A percentile compares a stretch with the other conserved stretches of the same genome.
These are phyloP conservation scores for Cantharis nigra DNA, from an alignment of 2,888 invertebrate species.

Conservation along the genomic window DNA sequence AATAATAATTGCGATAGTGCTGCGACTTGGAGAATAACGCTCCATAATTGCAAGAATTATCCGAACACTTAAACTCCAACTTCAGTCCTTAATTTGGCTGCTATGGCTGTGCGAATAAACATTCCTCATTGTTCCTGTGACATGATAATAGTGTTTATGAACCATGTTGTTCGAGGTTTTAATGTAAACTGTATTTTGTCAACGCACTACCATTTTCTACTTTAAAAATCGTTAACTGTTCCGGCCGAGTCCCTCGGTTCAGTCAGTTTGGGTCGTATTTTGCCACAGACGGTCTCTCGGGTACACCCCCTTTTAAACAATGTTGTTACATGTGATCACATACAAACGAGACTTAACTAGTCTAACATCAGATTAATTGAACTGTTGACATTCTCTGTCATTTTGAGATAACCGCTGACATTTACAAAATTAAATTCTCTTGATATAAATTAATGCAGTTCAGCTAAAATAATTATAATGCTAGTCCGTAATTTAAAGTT, in stretches of 20 bases:
- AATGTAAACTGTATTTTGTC: conserved; percentile 29
- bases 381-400: conserved; percentile 44
- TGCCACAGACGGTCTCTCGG: conserved; percentile 22
- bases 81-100: conserved; percentile 20
- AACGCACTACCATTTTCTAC: conserved; percentile 20
- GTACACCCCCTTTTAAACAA: conserved; percentile 32
- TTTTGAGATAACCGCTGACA: conserved; percentile 7
- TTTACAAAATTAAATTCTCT: not conserved
- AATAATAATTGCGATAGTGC: conserved; percentile 14
- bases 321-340: conserved; percentile 26
- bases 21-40: conserved; percentile 15
- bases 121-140: conserved; percentile 33
- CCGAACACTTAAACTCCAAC: conserved; percentile 9
- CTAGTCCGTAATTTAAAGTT: not conserved
- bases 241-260: conserved; percentile 16
- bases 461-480: not conserved
- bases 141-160: conserved; percentile 26
- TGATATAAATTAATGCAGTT: not conserved
- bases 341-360: conserved; percentile 37
- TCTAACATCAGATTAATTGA: conserved; percentile 47
- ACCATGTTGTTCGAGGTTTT: conserved; percentile 28
- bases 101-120: conserved; percentile 27
- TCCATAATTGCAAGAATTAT: conserved; percentile 18
- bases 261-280: conserved; percentile 3
- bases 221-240: conserved; percentile 25